These are phyloP conservation scores for Meloidogyne chitwoodi DNA, from an alignment of 1,140 invertebrate species.

Conservation along the genomic window DNA sequence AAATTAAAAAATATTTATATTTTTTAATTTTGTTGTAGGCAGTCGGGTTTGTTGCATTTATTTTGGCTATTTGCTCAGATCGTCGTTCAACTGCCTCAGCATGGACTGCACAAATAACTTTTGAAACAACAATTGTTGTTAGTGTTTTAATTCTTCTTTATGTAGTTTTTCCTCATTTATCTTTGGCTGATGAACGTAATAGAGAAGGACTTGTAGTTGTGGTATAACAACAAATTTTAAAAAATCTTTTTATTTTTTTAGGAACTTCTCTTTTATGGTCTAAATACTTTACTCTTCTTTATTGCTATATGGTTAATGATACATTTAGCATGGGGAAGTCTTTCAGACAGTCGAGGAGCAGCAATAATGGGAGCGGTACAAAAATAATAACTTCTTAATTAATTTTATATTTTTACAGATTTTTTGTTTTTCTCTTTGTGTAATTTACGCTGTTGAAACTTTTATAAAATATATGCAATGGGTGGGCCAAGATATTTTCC, in stretches of 20 bases:
- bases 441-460: slow-evolving; percentile 55
- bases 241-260: slow-evolving; percentile 15
- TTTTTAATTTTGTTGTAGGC: slow-evolving; percentile 33
- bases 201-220: slow-evolving; percentile 55
- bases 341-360: slow-evolving; percentile 55
- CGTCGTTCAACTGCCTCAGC: slow-evolving; percentile 53
- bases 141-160: slow-evolving; percentile 50
- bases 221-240: slow-evolving; percentile 25
- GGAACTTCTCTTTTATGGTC: slow-evolving; percentile 57
- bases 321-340: slow-evolving; percentile 58
- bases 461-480: slow-evolving; percentile 55
- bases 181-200: slow-evolving; percentile 52
- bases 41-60: slow-evolving; percentile 55
- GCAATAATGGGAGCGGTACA: slow-evolving; percentile 56
- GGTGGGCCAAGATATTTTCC: slow-evolving; percentile 43
- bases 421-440: slow-evolving; percentile 51
- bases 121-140: slow-evolving; percentile 56
- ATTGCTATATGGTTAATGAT: slow-evolving; percentile 59
- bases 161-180: slow-evolving; percentile 58
- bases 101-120: slow-evolving; percentile 59
- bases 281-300: slow-evolving; percentile 57
- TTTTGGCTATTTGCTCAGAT: slow-evolving; percentile 57
- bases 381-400: slow-evolving; percentile 1
- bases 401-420: slow-evolving; percentile 35
- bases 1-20: background rate